Conservation (phyloP, 2,888 invertebrate genomes). For the Rotaria macrura region DNA sequence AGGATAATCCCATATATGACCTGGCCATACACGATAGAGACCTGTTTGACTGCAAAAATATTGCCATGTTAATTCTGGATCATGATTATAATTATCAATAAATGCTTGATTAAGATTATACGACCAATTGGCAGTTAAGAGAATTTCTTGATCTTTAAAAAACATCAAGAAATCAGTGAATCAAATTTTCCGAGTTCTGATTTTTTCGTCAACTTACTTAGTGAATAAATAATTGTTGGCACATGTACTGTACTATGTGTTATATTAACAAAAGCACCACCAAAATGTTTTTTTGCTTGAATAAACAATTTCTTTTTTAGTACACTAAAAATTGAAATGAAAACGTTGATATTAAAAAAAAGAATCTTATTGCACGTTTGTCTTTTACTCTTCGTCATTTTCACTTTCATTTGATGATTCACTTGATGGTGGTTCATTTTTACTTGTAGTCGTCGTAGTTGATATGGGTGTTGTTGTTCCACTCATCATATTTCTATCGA, state of each 20-base stretch:
- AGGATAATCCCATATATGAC: slow-evolving; percentile 59
- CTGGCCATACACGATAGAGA: slow-evolving; percentile 81
- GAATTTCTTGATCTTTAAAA: background rate
- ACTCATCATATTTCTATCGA: background rate
- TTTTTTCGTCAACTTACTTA: background rate
- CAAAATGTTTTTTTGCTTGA: slow-evolving; percentile 14
- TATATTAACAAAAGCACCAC: background rate
- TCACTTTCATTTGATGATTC: background rate
- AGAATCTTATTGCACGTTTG: background rate
- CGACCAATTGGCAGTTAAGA: slow-evolving; percentile 69
- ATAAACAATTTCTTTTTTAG: background rate
- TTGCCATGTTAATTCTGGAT: slow-evolving; percentile 86
- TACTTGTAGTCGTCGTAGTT: background rate
- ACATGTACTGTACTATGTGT: slow-evolving; percentile 30
- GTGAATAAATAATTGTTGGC: slow-evolving; percentile 29
- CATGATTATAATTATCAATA: slow-evolving; percentile 69
- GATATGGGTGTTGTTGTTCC: background rate
- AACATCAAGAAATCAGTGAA: too few relatives aligned
- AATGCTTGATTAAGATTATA: slow-evolving; percentile 72
- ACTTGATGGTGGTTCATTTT: background rate
- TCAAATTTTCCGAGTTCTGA: background rate
- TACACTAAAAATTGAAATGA: background rate
- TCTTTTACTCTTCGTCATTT: background rate
- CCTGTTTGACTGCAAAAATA: slow-evolving; percentile 90
- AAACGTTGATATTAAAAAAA: background rate